phyloP scores from a whole-genome alignment of 2,888 invertebrate genomes.

The Trimorus sp. region DNA sequence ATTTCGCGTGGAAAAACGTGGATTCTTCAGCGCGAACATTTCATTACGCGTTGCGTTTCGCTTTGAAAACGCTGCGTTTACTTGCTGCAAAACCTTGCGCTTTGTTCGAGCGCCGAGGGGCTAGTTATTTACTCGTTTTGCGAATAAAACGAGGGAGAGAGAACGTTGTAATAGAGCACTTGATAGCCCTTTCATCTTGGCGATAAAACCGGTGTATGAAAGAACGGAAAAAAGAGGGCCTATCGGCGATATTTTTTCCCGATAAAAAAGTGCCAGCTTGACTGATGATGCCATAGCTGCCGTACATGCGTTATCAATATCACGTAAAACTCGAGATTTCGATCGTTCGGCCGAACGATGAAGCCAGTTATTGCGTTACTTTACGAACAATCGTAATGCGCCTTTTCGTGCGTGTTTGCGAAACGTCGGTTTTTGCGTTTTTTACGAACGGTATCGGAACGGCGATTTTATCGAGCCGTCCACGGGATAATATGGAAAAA shows the following conservation, averaged over 20 bases:
- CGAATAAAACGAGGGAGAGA: slow-evolving; percentile 52
- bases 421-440: slow-evolving; percentile 4
- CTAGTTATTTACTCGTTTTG: slow-evolving; percentile 49
- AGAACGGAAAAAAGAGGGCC: slow-evolving; percentile 64
- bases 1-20: too few species aligned
- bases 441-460: neutral
- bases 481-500: too few species aligned
- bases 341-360: slow-evolving; percentile 37
- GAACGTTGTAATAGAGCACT: slow-evolving; percentile 57
- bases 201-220: slow-evolving; percentile 68
- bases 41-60: too few species aligned
- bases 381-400: slow-evolving; percentile 22
- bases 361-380: slow-evolving; percentile 8
- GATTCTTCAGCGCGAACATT: too few species aligned
- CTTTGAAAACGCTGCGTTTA: too few species aligned
- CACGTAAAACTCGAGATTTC: slow-evolving; percentile 68
- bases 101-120: slow-evolving; percentile 20
- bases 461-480: too few species aligned
- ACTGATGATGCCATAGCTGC: slow-evolving; percentile 67
- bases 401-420: slow-evolving; percentile 1
- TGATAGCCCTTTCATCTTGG: slow-evolving; percentile 66
- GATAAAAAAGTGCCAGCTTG: slow-evolving; percentile 71
- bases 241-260: slow-evolving; percentile 72
- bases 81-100: slow-evolving; percentile 1
- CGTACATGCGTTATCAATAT: slow-evolving; percentile 70